Conservation (phyloP, 2,113 vertebrate genomes). For the Oreotrochilus melanogaster region DNA sequence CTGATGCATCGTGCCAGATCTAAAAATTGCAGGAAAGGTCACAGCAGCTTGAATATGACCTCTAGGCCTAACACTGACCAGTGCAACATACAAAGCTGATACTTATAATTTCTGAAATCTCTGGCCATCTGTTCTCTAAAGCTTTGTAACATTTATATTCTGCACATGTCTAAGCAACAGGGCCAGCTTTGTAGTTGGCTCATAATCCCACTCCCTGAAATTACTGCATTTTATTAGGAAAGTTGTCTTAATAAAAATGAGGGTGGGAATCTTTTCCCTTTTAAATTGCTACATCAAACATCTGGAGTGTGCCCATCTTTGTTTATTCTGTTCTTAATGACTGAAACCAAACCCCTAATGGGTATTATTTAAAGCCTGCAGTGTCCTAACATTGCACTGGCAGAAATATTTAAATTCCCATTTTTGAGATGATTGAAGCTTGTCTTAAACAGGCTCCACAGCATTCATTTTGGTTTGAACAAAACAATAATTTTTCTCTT, state of each 20-base stretch:
- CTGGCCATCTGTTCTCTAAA: conserved; percentile 63
- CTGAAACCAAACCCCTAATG: neutral
- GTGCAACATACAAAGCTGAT: conserved; percentile 9
- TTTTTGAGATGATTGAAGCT: conserved; percentile 29
- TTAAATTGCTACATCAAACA: neutral
- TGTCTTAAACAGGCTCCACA: neutral
- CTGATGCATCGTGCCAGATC: neutral
- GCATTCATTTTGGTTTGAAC: conserved; percentile 23
- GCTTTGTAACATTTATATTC: conserved; percentile 46
- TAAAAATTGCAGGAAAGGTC: neutral
- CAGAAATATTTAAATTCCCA: conserved; percentile 50
- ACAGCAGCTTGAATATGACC: neutral
- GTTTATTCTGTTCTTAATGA: neutral
- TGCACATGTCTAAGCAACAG: conserved; percentile 36
- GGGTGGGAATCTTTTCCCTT: neutral
- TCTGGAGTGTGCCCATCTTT: neutral
- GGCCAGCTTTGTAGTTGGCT: conserved; percentile 28
- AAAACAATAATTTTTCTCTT: conserved; percentile 39
- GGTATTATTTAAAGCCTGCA: neutral
- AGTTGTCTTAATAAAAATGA: conserved; percentile 1
- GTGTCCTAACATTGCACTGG: neutral
- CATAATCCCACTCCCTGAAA: conserved; percentile 35
- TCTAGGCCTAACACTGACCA: neutral
- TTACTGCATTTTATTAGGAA: neutral
- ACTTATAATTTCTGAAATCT: conserved; percentile 48